A percentile compares a stretch with the other conserved stretches of the same genome.
Conservation (phyloP, 2,113 vertebrate genomes). For the Misgurnus anguillicaudatus region DNA sequence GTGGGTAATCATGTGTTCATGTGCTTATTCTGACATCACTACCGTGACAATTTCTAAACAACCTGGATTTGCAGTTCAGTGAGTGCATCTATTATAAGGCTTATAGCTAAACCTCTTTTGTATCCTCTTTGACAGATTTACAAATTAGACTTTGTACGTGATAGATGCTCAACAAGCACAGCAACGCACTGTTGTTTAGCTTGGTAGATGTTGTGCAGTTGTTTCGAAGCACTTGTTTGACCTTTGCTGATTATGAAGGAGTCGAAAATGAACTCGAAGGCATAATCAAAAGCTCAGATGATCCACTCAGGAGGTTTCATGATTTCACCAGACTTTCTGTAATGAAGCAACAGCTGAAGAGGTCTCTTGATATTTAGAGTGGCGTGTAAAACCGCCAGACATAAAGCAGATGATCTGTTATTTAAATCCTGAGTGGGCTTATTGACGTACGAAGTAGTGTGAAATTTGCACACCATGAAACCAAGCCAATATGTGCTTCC, state of each 20-base stretch:
- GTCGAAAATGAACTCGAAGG: conserved; percentile 30
- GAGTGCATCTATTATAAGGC: too few relatives aligned
- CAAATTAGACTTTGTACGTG: neutral
- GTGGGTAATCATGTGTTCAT: neutral
- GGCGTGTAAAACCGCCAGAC: conserved; percentile 18
- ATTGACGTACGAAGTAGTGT: conserved; percentile 25
- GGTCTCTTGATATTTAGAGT: conserved; percentile 39
- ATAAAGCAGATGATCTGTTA: conserved; percentile 36
- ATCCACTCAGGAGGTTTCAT: conserved; percentile 39
- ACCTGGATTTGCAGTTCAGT: neutral
- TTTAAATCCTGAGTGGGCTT: conserved; percentile 42
- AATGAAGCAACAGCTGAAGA: conserved; percentile 47
- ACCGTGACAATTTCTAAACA: neutral
- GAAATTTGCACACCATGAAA: conserved; percentile 1
- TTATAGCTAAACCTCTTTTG: neutral
- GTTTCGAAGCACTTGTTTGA: conserved; percentile 45
- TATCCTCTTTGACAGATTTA: neutral
- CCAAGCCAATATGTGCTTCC: conserved; percentile 5
- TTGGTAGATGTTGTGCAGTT: neutral
- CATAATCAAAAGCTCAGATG: conserved; percentile 37
- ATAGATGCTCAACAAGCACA: neutral
- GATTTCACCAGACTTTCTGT: conserved; percentile 37
- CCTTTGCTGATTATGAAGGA: conserved; percentile 42
- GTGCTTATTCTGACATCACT: neutral
- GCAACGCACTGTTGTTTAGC: neutral